Percentiles rank a stretch among this genome's conserved stretches.
These are phyloP conservation scores for Lota lota DNA, from an alignment of 2,113 vertebrate genomes.

Conservation along the genomic window DNA sequence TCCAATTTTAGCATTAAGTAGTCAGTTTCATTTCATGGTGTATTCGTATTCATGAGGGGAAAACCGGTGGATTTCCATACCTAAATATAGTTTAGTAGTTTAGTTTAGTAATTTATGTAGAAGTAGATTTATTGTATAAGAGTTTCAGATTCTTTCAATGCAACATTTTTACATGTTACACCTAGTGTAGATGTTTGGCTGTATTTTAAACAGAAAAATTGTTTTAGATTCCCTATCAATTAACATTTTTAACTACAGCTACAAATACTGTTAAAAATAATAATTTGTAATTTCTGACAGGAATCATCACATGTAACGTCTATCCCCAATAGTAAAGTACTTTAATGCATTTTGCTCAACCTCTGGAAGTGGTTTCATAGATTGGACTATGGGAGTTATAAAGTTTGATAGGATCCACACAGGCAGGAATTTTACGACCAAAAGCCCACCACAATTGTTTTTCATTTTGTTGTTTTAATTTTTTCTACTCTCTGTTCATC, in stretches of 20 bases:
- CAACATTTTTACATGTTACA: too few species aligned
- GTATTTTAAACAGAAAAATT: too few species aligned
- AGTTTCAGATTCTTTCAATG: too few species aligned
- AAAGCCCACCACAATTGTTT: slow-evolving; percentile 34
- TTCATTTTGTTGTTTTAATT: slow-evolving; percentile 16
- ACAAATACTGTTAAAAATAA: neutral
- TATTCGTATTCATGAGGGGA: neutral
- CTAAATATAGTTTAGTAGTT: too few species aligned
- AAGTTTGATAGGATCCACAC: slow-evolving; percentile 45
- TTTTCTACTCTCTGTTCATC: neutral
- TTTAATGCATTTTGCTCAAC: slow-evolving; percentile 15
- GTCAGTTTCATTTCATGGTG: too few species aligned
- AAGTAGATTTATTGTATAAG: too few species aligned
- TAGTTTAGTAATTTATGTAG: too few species aligned
- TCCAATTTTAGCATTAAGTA: too few species aligned
- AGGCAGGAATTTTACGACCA: slow-evolving; percentile 33
- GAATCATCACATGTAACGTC: slow-evolving; percentile 14
- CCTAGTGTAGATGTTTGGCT: too few species aligned
- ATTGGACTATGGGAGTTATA: slow-evolving; percentile 36
- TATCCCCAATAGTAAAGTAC: neutral
- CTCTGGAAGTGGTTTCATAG: slow-evolving; percentile 54
- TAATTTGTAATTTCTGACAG: neutral
- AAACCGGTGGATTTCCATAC: neutral
- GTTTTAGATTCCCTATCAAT: too few species aligned
- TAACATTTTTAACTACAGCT: too few species aligned